Percentiles rank a stretch among this genome's conserved stretches.
These are phyloP conservation scores for Pogonomyrmex barbatus DNA, from an alignment of 1,140 invertebrate genomes.

Conservation along the genomic window DNA sequence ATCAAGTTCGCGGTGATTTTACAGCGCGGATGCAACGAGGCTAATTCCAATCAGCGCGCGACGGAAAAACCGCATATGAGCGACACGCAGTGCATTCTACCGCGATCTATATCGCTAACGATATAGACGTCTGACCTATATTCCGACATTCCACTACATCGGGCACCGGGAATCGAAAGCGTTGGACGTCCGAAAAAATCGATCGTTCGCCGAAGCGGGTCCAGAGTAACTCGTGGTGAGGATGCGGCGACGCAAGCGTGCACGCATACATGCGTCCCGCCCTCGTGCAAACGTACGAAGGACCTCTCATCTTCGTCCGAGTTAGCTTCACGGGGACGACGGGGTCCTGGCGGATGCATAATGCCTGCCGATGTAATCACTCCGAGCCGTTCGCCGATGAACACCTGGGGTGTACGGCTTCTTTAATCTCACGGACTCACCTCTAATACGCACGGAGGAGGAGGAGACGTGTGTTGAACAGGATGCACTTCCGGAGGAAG, in stretches of 20 bases:
- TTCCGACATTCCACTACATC: conserved; percentile 20
- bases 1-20: conserved; percentile 5
- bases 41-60: conserved; percentile 8
- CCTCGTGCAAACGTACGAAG: not conserved
- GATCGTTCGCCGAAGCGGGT: conserved; percentile 25
- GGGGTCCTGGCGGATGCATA: not conserved
- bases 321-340: not conserved
- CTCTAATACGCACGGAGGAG: conserved; percentile 70
- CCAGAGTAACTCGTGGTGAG: conserved; percentile 9
- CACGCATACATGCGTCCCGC: not conserved
- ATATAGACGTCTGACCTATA: conserved; percentile 52
- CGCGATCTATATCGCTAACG: conserved; percentile 31
- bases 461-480: too few species aligned
- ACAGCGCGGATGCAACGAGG: not conserved
- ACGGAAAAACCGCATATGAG: conserved; percentile 5
- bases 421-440: conserved; percentile 81
- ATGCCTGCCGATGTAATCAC: conserved; percentile 72
- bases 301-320: conserved; percentile 27
- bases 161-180: conserved; percentile 35
- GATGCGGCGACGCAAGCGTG: conserved; percentile 37
- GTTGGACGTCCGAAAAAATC: conserved; percentile 53
- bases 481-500: conserved; percentile 20
- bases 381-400: conserved; percentile 65
- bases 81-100: not conserved
- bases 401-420: conserved; percentile 77